These are phyloP conservation scores for Nasonia longicornis DNA, from an alignment of 1,140 invertebrate species.

Conservation along the genomic window DNA sequence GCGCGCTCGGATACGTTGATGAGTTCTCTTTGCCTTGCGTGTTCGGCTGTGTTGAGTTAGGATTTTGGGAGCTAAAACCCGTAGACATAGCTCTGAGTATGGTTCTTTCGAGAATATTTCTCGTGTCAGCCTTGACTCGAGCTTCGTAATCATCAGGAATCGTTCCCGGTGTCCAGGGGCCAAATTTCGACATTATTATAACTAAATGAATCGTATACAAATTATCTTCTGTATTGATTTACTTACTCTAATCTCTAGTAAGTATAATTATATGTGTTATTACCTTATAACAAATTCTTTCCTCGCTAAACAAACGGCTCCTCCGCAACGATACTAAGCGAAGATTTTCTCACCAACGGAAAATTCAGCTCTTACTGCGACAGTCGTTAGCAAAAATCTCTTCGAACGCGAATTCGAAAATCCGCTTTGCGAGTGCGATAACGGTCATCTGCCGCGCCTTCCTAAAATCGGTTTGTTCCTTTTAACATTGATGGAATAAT, in stretches of 20 bases:
- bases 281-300: too few relatives aligned
- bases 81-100: neutral
- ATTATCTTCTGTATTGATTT: too few relatives aligned
- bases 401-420: neutral
- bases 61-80: neutral
- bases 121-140: constrained; percentile 30
- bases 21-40: neutral
- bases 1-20: neutral
- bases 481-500: too few relatives aligned
- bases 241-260: too few relatives aligned
- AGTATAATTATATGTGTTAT: too few relatives aligned
- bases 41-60: neutral
- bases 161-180: neutral
- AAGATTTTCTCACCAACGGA: neutral
- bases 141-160: neutral
- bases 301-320: neutral
- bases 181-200: neutral
- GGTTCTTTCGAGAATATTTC: constrained; percentile 16
- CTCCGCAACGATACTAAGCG: too few relatives aligned
- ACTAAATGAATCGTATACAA: neutral
- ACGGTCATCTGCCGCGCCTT: too few relatives aligned
- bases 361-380: neutral
- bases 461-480: too few relatives aligned
- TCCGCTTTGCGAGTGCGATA: too few relatives aligned
- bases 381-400: too few relatives aligned